Conservation (phyloP, 2,888 invertebrate species). For the Chrysina gloriosa region DNA sequence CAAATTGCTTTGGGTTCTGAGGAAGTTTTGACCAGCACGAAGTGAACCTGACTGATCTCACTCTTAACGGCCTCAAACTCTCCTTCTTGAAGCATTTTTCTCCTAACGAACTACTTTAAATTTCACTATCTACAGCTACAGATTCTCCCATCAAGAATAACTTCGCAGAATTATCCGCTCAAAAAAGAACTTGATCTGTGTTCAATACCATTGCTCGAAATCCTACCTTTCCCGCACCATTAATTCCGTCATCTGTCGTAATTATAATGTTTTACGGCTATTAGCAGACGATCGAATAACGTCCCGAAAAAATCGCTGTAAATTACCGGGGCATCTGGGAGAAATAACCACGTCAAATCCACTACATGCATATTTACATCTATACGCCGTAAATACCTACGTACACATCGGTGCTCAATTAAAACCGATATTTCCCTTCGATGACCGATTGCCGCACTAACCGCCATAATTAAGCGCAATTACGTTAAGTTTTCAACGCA, state of each 20-base stretch:
- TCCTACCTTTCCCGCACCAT: too few relatives aligned
- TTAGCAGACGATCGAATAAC: slow-evolving; percentile 9
- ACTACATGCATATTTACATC: not conserved
- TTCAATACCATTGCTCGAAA: too few relatives aligned
- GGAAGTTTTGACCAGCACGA: too few relatives aligned
- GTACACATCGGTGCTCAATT: slow-evolving; percentile 13
- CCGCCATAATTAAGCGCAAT: slow-evolving; percentile 30
- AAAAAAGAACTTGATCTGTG: too few relatives aligned
- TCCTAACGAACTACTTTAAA: too few relatives aligned
- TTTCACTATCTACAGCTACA: too few relatives aligned
- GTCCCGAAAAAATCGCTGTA: slow-evolving; percentile 5
- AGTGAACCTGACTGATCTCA: too few relatives aligned
- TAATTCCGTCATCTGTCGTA: slow-evolving; percentile 1
- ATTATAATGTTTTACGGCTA: slow-evolving; percentile 15
- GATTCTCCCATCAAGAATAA: too few relatives aligned
- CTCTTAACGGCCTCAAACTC: too few relatives aligned
- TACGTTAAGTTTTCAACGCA: slow-evolving; percentile 31
- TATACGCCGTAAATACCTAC: not conserved
- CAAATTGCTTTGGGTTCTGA: too few relatives aligned
- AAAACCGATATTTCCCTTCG: slow-evolving; percentile 20
- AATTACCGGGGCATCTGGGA: not conserved
- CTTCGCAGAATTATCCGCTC: too few relatives aligned
- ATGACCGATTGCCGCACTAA: slow-evolving; percentile 5
- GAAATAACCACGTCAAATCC: not conserved
- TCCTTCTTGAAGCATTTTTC: too few relatives aligned